Conservation (phyloP, 2,113 vertebrate genomes). For the Megaceryle maxima region DNA sequence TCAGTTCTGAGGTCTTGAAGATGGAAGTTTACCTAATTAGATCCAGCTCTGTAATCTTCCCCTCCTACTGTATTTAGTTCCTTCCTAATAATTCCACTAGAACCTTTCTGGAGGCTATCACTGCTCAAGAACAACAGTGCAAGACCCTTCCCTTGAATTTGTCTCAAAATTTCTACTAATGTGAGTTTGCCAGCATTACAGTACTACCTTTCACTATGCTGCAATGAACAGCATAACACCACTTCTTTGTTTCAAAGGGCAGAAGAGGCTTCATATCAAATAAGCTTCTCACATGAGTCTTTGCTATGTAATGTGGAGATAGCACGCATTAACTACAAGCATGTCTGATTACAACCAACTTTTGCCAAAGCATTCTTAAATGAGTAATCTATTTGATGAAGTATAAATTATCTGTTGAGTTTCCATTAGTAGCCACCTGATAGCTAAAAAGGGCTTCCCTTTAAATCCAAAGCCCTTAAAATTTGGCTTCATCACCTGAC, state of each 20-base stretch:
- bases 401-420: neutral
- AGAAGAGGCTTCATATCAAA: neutral
- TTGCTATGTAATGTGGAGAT: neutral
- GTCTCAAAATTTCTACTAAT: neutral
- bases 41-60: neutral
- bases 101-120: neutral
- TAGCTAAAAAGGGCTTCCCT: neutral
- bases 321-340: neutral
- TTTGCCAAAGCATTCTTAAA: neutral
- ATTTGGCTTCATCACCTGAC: neutral
- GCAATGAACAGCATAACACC: neutral
- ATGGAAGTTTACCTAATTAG: neutral
- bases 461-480: neutral
- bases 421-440: neutral
- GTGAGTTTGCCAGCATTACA: neutral
- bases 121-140: neutral
- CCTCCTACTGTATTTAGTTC: neutral
- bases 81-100: neutral
- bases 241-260: neutral
- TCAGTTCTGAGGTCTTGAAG: neutral
- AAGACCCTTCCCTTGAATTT: neutral
- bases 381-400: neutral
- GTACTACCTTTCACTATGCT: neutral
- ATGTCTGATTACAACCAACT: neutral
- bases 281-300: neutral